A percentile compares a stretch with the other conserved stretches of the same genome.
Evolutionary conservation across 2,113 vertebrate genomes (phyloP).

Genomic region (Rhagologus leucostigma): DNA sequence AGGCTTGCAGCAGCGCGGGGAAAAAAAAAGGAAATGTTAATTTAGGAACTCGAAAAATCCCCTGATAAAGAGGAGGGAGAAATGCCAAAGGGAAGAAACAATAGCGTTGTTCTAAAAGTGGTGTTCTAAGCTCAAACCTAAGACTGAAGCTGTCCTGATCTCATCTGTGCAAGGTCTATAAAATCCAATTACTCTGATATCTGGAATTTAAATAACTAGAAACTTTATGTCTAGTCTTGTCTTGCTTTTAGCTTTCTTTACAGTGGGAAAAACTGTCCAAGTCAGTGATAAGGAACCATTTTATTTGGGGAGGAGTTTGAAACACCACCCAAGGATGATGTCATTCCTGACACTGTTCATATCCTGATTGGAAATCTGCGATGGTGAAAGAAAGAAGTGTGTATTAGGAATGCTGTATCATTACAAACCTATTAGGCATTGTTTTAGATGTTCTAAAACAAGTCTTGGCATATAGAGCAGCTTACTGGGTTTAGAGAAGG

Average conservation of each 20-base stretch:
- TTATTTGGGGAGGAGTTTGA: constrained; percentile 49
- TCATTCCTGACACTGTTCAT: constrained; percentile 19
- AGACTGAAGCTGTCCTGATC: neutral
- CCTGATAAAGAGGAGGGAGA: constrained; percentile 45
- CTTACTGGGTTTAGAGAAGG: neutral
- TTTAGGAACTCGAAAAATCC: constrained; percentile 54
- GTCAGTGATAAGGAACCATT: constrained; percentile 58
- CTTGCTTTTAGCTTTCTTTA: constrained; percentile 41
- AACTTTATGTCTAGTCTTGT: constrained; percentile 40
- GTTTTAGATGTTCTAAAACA: constrained; percentile 8
- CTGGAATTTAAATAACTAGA: constrained; percentile 25
- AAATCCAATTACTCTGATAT: constrained; percentile 23
- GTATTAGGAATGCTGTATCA: neutral
- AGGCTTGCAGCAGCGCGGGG: neutral
- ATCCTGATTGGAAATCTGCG: neutral
- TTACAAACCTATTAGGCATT: neutral
- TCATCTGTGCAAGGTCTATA: constrained; percentile 40
- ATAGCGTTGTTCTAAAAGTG: neutral
- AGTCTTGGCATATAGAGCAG: neutral
- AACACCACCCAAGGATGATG: constrained; percentile 29
- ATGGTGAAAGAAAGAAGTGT: neutral
- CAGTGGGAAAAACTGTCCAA: constrained; percentile 28
- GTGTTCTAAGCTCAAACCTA: neutral
- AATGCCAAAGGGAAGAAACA: constrained; percentile 40
- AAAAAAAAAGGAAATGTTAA: neutral